Percentiles rank a stretch among this genome's conserved stretches.
These are phyloP conservation scores for Athripsodes cinereus DNA, from an alignment of 2,888 invertebrate genomes.

Conservation along the genomic window DNA sequence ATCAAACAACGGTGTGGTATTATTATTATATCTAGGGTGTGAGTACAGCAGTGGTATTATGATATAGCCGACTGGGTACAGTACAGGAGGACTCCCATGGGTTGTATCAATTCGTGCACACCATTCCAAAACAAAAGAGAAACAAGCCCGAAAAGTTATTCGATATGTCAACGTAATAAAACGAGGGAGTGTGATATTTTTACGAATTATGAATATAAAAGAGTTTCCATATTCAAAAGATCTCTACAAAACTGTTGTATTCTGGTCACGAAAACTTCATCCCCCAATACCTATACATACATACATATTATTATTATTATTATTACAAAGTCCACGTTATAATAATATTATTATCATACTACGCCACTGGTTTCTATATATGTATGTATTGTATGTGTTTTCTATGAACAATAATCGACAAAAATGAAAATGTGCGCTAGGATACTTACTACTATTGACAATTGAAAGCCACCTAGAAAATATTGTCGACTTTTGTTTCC, in stretches of 20 bases:
- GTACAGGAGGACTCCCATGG: neutral
- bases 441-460: too few relatives aligned
- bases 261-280: conserved; percentile 21
- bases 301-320: too few relatives aligned
- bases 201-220: conserved; percentile 28
- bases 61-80: neutral
- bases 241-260: conserved; percentile 7
- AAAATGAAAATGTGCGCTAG: too few relatives aligned
- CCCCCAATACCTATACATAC: neutral
- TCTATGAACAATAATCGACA: too few relatives aligned
- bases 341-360: too few relatives aligned
- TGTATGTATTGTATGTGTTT: too few relatives aligned
- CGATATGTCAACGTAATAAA: conserved; percentile 27
- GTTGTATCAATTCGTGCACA: conserved; percentile 11
- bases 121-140: conserved; percentile 17
- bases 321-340: too few relatives aligned
- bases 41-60: too few relatives aligned
- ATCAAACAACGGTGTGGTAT: conserved; percentile 6
- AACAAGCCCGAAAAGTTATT: conserved; percentile 21
- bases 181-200: conserved; percentile 27
- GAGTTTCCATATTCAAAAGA: conserved; percentile 19
- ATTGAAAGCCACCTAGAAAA: too few relatives aligned
- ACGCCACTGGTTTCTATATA: too few relatives aligned
- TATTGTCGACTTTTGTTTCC: too few relatives aligned
- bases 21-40: too few relatives aligned